These are phyloP conservation scores for Leucoraja ocellata DNA, from an alignment of 2,797 vertebrate genomes.

Conservation along the genomic window DNA sequence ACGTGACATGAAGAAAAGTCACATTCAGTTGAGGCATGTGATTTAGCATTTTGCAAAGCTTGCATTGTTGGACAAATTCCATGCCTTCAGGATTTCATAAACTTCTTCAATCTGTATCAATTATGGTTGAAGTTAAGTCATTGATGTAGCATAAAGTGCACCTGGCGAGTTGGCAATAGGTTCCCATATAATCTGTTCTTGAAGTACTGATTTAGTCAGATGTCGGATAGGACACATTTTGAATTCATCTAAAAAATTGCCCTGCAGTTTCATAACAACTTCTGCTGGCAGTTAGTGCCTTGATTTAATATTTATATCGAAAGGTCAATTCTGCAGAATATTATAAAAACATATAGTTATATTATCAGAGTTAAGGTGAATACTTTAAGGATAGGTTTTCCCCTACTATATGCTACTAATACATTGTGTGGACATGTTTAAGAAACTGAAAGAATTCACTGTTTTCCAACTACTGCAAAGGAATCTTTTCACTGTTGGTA, in stretches of 20 bases:
- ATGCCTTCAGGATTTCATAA: not conserved
- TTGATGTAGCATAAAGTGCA: not conserved
- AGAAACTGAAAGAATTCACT: not conserved
- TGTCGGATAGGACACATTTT: not conserved
- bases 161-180: not conserved
- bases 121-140: not conserved
- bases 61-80: not conserved
- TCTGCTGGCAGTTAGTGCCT: not conserved
- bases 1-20: no score
- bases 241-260: not conserved
- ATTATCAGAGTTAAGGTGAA: not conserved
- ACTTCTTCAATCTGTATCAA: not conserved
- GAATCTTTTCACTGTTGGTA: not conserved
- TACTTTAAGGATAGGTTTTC: not conserved
- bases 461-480: not conserved
- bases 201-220: not conserved
- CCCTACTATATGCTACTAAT: not conserved
- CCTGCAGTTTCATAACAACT: not conserved
- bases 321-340: not conserved
- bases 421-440: not conserved
- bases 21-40: no score
- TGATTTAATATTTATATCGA: not conserved
- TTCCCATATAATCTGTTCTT: not conserved
- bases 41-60: not conserved
- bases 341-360: not conserved